These are phyloP conservation scores for Zootermopsis nevadensis DNA, from an alignment of 2,888 invertebrate genomes.

Conservation along the genomic window DNA sequence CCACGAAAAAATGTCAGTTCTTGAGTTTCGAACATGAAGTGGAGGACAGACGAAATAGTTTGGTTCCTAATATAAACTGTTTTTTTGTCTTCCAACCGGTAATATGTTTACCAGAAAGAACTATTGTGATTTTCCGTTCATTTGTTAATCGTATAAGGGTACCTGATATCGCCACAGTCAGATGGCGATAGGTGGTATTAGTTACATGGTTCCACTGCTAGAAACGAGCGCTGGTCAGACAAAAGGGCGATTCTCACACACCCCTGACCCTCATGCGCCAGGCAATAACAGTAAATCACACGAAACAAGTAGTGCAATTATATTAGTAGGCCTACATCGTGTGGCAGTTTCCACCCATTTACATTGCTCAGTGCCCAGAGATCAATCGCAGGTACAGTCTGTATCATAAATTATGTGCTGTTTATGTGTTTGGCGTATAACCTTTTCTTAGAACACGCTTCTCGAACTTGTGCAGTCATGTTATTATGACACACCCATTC, in stretches of 20 bases:
- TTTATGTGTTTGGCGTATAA: neutral
- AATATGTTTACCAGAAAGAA: too few species aligned
- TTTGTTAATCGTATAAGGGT: too few species aligned
- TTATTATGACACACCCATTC: too few species aligned
- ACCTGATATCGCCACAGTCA: too few species aligned
- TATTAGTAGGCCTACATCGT: slow-evolving; percentile 27
- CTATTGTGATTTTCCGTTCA: too few species aligned
- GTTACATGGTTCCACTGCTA: neutral
- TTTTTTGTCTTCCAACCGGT: too few species aligned
- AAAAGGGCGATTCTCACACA: neutral
- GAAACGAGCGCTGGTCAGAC: neutral
- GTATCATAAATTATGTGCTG: neutral
- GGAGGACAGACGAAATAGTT: too few species aligned
- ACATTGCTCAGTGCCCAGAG: neutral
- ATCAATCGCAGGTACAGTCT: neutral
- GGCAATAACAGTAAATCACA: slow-evolving; percentile 33
- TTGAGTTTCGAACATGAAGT: too few species aligned
- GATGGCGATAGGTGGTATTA: neutral
- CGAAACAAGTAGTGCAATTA: slow-evolving; percentile 32
- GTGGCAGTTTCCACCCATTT: neutral
- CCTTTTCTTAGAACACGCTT: too few species aligned
- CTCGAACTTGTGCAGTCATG: too few species aligned
- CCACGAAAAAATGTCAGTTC: too few species aligned
- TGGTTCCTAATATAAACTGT: too few species aligned
- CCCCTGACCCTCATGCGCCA: neutral